Base-by-base conservation (phyloP, 2,113 vertebrate genomes). In the Corapipo altera region DNA sequence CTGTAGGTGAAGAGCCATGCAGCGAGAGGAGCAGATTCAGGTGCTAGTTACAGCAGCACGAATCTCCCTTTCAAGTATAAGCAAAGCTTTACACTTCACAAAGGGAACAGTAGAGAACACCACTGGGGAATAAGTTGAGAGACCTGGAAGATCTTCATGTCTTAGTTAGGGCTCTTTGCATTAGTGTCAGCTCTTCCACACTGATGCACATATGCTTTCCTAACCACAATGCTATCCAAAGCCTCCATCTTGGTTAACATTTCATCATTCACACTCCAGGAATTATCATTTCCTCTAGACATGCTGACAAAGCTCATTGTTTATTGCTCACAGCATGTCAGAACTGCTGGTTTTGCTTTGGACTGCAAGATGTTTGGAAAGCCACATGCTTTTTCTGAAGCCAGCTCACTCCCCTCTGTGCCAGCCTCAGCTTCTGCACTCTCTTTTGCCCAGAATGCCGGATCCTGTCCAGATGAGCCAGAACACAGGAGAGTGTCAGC, bases 261-360 rank as follows among this genome's bases (percentile, higher is more conserved):
- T 96, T 96, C 94, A 97, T 97, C 86, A 93, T 95, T 95, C 95
- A 91, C 86, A 74, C 94, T 92, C 90, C 30, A 1, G 80, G 91
- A 95, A 97, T 95, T 94, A 96, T 96, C 81, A 72, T 96, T 96
- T 97, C 94, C 96, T 96, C 90, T 69, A 90, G 92, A 95, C 91
- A 85, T 86, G 89, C 94, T 97, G 96, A 97, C 91, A 96, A 94
- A 95, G 85, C 94, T 97, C 65, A 87, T 89, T 96, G 95, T 96
- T 97, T 96, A 96, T 96, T 96, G 94, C 90, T 94, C 96, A 59
- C 96, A 96, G 95, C 85, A 85, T 75, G 92, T 93, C 89, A 91
- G 82, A 90, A 90, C 84, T 88, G 93, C 95, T 97, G 93, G 69
- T 96, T 97, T 96, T 96, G 94, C 94, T 96, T 97, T 91, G 90